Percentiles rank a stretch among this genome's conserved stretches.
phyloP scores from a whole-genome alignment of 2,888 invertebrate species.

The Cinara cedri region DNA sequence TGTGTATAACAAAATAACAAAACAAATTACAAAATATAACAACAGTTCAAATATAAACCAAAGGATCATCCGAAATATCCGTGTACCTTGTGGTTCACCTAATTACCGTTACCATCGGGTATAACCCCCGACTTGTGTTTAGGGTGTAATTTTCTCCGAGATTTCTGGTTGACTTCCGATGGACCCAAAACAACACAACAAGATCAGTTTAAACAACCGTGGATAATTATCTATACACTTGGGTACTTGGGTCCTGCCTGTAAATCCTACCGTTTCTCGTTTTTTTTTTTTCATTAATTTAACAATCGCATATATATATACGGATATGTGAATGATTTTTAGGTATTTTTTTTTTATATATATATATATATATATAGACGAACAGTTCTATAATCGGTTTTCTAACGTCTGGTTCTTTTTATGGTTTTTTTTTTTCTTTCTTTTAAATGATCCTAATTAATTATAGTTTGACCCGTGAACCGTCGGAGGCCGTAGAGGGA shows the following conservation, averaged over 20 bases:
- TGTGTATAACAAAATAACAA: too few species aligned
- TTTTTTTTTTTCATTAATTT: slow-evolving; percentile 12
- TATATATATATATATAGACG: too few species aligned
- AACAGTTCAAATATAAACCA: too few species aligned
- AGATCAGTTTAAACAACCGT: slow-evolving; percentile 42
- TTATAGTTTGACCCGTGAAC: slow-evolving; percentile 36
- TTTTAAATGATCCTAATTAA: slow-evolving; percentile 42
- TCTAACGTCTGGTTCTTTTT: too few species aligned
- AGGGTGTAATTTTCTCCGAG: not conserved
- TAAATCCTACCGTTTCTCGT: not conserved
- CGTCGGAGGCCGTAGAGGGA: too few species aligned
- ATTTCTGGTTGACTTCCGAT: slow-evolving; percentile 3
- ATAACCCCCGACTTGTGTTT: not conserved
- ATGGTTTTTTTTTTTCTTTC: not conserved
- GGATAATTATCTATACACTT: slow-evolving; percentile 23
- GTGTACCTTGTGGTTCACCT: too few species aligned
- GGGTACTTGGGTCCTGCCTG: not conserved
- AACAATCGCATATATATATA: not conserved
- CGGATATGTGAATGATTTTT: slow-evolving; percentile 31
- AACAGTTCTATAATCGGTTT: not conserved
- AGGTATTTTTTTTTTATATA: slow-evolving; percentile 1
- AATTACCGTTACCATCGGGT: not conserved
- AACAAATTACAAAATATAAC: too few species aligned
- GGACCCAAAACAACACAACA: not conserved
- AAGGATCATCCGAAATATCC: too few species aligned